phyloP scores from a whole-genome alignment of 2,113 vertebrate genomes.

The Danio rerio region DNA sequence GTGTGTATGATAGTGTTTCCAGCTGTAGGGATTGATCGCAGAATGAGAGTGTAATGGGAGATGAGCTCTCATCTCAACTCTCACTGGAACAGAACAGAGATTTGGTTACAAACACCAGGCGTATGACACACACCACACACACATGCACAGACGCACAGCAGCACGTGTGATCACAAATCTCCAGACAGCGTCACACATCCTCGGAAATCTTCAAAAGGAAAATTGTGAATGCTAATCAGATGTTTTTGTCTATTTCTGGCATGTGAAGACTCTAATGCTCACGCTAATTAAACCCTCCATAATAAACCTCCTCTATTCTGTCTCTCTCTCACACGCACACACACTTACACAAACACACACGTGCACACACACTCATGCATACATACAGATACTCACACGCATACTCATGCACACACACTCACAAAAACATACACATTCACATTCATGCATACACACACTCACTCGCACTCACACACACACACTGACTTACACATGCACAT shows the following conservation, averaged over 20 bases:
- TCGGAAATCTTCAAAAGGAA: slow-evolving; percentile 42
- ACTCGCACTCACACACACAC: too few relatives aligned
- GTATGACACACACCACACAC: slow-evolving; percentile 27
- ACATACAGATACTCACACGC: too few relatives aligned
- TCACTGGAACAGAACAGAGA: slow-evolving; percentile 46
- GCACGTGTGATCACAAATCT: slow-evolving; percentile 31
- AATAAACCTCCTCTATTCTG: slow-evolving; percentile 50
- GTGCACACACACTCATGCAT: too few relatives aligned
- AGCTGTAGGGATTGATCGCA: slow-evolving; percentile 50
- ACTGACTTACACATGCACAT: too few relatives aligned
- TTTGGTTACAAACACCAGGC: slow-evolving; percentile 61
- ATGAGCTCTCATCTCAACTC: slow-evolving; percentile 55
- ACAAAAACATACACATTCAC: too few relatives aligned
- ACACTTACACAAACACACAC: background rate
- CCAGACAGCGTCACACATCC: slow-evolving; percentile 36
- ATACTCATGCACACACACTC: too few relatives aligned
- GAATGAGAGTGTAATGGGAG: slow-evolving; percentile 75
- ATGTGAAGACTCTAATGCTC: slow-evolving; percentile 38
- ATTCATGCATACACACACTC: too few relatives aligned
- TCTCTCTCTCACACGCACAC: background rate
- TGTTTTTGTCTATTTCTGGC: slow-evolving; percentile 52
- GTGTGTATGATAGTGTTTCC: background rate
- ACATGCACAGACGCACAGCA: background rate
- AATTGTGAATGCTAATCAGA: slow-evolving; percentile 38
- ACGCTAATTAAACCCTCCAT: slow-evolving; percentile 46